Evolutionary conservation across 2,113 vertebrate species (phyloP).

Genomic region (Gobius niger): DNA sequence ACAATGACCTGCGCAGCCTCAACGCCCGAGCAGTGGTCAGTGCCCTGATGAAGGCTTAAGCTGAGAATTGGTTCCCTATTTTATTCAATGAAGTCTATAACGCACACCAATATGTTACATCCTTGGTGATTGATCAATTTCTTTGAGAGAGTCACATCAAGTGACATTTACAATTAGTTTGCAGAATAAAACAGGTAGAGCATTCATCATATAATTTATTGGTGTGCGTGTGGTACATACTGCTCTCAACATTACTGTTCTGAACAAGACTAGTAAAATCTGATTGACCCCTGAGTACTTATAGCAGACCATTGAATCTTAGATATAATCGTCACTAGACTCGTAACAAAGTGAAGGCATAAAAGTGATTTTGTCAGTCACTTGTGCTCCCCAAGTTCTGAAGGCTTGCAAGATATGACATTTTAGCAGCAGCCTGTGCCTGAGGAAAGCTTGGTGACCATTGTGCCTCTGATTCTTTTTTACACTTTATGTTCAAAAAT

Average conservation of each 20-base stretch:
- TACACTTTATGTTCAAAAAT: neutral
- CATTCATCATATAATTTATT: neutral
- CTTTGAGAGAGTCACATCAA: neutral
- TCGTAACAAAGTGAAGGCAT: slow-evolving; percentile 31
- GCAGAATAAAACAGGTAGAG: too few relatives aligned
- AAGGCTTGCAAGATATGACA: slow-evolving; percentile 35
- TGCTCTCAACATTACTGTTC: slow-evolving; percentile 27
- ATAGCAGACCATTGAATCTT: slow-evolving; percentile 33
- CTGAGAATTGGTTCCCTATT: slow-evolving; percentile 26
- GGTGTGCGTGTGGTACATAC: slow-evolving; percentile 6
- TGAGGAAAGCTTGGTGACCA: slow-evolving; percentile 65
- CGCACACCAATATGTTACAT: slow-evolving; percentile 24
- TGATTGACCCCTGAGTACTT: slow-evolving; percentile 29
- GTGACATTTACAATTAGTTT: too few relatives aligned
- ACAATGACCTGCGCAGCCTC: slow-evolving; percentile 97
- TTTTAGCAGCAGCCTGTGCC: slow-evolving; percentile 51
- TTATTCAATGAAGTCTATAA: slow-evolving; percentile 29
- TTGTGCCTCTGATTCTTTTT: slow-evolving; percentile 70
- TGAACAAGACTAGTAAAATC: slow-evolving; percentile 15
- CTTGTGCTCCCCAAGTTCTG: slow-evolving; percentile 31
- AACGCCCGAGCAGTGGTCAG: slow-evolving; percentile 94
- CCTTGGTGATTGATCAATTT: neutral
- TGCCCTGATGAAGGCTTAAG: slow-evolving; percentile 96
- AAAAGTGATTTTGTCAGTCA: slow-evolving; percentile 44
- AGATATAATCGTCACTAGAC: slow-evolving; percentile 23